Evolutionary conservation across 1,140 invertebrate species (phyloP), one percentile per base, ranked within the genome.

Genomic region (Neodiprion lecontei): DNA sequence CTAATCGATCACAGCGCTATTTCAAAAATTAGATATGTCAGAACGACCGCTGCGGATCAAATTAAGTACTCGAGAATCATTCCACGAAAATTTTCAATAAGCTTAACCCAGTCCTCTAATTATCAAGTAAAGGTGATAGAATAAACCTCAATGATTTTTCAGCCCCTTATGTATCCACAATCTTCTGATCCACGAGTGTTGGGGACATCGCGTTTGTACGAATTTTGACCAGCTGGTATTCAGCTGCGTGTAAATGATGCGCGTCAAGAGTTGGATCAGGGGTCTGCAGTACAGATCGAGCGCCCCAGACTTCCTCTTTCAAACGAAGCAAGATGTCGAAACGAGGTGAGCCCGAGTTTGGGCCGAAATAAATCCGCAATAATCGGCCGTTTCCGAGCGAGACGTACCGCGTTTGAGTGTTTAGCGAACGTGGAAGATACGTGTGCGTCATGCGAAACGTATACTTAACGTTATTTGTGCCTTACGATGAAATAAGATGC

Each of bases 321-420:
- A 82, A 81, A 83, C 68, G 79, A 76, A 66, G 72, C 83, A 90
- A 89, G 83, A 91, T 91, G 90, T 90, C 90, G 81, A 91, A 91
- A 83, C 85, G 90, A 91, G 90, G 90, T 91, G 85, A 79, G 89
- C 86, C 76, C 12, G 78, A 67, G 47, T 17, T 48, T 21, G 72
- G 65, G 61, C 28, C 21, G 49, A 49, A 17, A 14, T 77, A 83
- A 86, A 88, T 89, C 87, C 82, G 78, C 74, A 50, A 72, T 68
- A 85, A 88, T 88, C 83, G 7, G 14, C 47, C 11, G 53, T 61
- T 67, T 72, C 14, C 9, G 12, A 75, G 48, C 48, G 17, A 47
- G 17, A 69, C 49, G 75, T 73, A 74, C 2, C n/a, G 49, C 71
- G 72, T 61, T 66, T 68, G 50, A 61, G 21, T 76, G 68, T 10